Base-by-base conservation (phyloP, 1,140 invertebrate genomes). In the Paraescarpia echinospica region DNA sequence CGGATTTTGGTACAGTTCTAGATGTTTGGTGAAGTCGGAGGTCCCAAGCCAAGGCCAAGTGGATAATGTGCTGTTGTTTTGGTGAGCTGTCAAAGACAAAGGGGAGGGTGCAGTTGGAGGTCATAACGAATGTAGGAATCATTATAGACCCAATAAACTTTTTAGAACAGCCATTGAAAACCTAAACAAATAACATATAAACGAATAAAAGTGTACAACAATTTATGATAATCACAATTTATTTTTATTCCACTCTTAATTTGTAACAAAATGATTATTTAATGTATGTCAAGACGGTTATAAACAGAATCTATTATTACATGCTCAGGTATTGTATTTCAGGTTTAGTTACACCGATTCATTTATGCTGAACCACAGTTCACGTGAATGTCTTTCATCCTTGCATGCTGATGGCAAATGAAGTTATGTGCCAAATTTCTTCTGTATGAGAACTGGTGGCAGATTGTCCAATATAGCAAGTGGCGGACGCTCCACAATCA, bases 401-500 rank as follows among this genome's bases (percentile, higher is more conserved):
- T 27, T 41, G 41, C 4, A 41, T 41, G 41, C 41, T 41, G 41
- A 41, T 6, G 18, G 89, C 89, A 89, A 89, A 4, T 89, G 34
- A 33, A 89, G n/a, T 35, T 93, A 95, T 33, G 94, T 94, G 51
- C 95, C 95, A 94, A 95, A 95, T 89, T 95, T 95, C 93, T 95
- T 95, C 93, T 94, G 93, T 92, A 93, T 94, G 33, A 97, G 96
- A 4, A 97, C 96, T 27, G 97, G 96, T 35, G 97, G 97, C 93
- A 98, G 95, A 93, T 97, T 96, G 93, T 97, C 97, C 8, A 96
- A 94, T 8, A 98, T 95, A 33, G 96, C 96, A 33, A 96, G 95
- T 14, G 97, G 97, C 94, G 97, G 97, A 9, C 97, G 96, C 95
- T 97, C 97, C 34, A 98, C 97, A 31, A 97, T 97, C 2, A 98